Evolutionary conservation across 2,113 vertebrate species (phyloP).

Genomic region (Megalops atlanticus): DNA sequence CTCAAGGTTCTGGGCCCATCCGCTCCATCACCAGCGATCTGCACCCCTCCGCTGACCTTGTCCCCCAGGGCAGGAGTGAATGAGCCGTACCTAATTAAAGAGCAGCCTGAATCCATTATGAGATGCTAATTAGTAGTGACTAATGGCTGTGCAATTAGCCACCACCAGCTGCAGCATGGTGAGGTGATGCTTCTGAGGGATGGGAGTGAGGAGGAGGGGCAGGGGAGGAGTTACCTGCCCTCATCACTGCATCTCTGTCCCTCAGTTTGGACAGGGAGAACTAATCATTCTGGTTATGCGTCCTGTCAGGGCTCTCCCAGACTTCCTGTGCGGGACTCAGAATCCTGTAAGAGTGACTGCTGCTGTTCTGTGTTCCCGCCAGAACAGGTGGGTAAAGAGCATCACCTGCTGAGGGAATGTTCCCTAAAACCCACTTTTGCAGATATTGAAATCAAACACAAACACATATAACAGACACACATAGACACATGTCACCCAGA

Average conservation of each 20-base stretch:
- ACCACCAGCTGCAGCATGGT: not conserved
- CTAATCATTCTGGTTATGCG: not conserved
- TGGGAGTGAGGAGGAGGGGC: not conserved
- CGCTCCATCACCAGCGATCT: not conserved
- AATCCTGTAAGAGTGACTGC: no score
- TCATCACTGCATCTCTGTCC: not conserved
- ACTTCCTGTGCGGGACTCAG: no score
- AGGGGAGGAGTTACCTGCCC: not conserved
- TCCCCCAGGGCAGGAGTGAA: not conserved
- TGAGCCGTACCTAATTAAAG: not conserved
- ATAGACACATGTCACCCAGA: no score
- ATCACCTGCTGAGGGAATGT: no score
- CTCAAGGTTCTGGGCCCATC: no score
- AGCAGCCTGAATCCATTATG: not conserved
- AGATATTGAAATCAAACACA: no score
- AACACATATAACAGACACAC: no score
- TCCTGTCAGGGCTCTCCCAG: not conserved
- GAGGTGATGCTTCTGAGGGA: not conserved
- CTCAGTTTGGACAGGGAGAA: not conserved
- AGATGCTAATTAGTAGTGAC: conserved; percentile 2
- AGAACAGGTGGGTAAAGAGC: no score
- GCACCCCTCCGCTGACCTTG: not conserved
- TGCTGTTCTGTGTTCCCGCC: no score
- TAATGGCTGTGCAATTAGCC: not conserved
- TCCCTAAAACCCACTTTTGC: no score